Evolutionary conservation across 2,113 vertebrate genomes (phyloP).

Genomic region (Calonectris borealis): DNA sequence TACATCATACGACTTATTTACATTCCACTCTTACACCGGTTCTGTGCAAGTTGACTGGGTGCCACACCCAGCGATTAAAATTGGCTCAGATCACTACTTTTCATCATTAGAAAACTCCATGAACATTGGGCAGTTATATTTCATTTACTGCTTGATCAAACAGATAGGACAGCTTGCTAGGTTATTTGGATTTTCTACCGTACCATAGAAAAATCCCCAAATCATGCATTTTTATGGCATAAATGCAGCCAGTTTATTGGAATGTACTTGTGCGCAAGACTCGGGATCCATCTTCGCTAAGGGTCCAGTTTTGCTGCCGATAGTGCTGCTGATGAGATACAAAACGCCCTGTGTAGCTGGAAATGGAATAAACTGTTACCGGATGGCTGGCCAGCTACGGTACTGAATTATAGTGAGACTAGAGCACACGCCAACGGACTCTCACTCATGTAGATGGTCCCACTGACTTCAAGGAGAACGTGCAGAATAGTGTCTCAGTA

Average conservation of each 20-base stretch:
- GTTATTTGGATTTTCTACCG: not conserved
- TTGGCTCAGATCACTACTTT: not conserved
- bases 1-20: not conserved
- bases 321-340: not conserved
- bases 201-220: not conserved
- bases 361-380: not conserved
- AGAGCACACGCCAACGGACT: not conserved
- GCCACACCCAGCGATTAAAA: not conserved
- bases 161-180: not conserved
- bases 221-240: not conserved
- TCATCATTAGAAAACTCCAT: not conserved
- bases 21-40: not conserved
- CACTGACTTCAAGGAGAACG: not conserved
- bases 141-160: conserved; percentile 21
- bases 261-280: not conserved
- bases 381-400: not conserved
- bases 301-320: not conserved
- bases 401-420: not conserved
- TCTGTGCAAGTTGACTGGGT: not conserved
- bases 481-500: not conserved
- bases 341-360: not conserved
- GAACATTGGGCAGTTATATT: not conserved
- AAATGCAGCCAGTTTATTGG: not conserved
- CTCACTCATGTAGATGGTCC: not conserved
- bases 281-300: not conserved